Conservation (phyloP, 1,140 invertebrate species). For the Dendroctonus ponderosae region DNA sequence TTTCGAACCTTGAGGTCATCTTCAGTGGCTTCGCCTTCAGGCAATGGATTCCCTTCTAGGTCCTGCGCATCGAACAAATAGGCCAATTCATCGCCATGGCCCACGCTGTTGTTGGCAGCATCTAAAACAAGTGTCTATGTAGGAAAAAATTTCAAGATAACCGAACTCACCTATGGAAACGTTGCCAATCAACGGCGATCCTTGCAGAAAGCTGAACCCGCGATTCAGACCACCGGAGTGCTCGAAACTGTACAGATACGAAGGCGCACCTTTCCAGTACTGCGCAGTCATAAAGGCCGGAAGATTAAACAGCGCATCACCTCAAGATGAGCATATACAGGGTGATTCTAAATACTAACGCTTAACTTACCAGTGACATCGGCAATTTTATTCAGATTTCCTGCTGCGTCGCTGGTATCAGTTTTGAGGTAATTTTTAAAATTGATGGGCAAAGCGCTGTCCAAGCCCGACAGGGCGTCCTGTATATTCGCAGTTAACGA, state of each 20-base stretch:
- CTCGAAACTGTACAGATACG: slow-evolving; percentile 73
- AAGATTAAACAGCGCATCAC: slow-evolving; percentile 70
- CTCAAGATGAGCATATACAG: slow-evolving; percentile 42
- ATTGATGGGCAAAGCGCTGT: slow-evolving; percentile 31
- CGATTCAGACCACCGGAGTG: slow-evolving; percentile 61
- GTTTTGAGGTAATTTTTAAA: slow-evolving; percentile 46
- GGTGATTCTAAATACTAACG: not conserved
- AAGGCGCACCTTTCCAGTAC: slow-evolving; percentile 60
- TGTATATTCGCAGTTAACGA: not conserved
- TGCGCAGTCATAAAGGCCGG: slow-evolving; percentile 68
- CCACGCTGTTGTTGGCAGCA: slow-evolving; percentile 50
- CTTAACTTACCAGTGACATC: slow-evolving; percentile 40
- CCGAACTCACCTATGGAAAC: slow-evolving; percentile 17
- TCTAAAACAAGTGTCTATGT: slow-evolving; percentile 3
- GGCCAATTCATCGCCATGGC: slow-evolving; percentile 67
- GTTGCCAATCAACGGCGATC: slow-evolving; percentile 56
- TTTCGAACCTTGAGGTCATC: slow-evolving; percentile 62
- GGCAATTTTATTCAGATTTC: slow-evolving; percentile 48
- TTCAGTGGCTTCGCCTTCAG: slow-evolving; percentile 48
- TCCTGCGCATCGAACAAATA: slow-evolving; percentile 66
- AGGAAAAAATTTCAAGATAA: not conserved
- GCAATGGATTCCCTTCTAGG: slow-evolving; percentile 56
- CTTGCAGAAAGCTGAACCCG: slow-evolving; percentile 61
- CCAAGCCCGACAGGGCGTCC: not conserved
- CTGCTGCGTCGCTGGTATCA: slow-evolving; percentile 43